phyloP scores from a whole-genome alignment of 2,797 vertebrate genomes.

The Phalloptychus januarius region DNA sequence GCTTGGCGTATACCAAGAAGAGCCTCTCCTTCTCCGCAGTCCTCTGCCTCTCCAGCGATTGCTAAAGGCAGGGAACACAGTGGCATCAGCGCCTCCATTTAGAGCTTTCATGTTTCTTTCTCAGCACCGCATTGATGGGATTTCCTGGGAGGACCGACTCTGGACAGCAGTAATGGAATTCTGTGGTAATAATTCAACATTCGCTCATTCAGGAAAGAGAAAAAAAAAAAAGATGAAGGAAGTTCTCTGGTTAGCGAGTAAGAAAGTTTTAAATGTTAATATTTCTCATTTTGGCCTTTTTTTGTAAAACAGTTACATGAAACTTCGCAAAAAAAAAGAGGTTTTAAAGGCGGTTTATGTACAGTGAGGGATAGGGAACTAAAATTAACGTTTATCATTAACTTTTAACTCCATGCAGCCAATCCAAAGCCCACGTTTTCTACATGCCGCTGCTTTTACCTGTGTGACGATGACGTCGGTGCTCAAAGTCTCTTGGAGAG shows the following conservation, averaged over 20 bases:
- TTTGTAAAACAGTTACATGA: neutral
- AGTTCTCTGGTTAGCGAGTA: no score
- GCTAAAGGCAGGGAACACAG: constrained; percentile 74
- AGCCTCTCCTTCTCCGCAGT: constrained; percentile 93
- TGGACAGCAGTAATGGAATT: constrained; percentile 16
- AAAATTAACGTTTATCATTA: neutral
- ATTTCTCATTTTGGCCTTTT: neutral
- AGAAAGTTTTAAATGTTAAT: neutral
- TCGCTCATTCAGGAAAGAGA: constrained; percentile 24
- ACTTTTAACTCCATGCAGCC: neutral
- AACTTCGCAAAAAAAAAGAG: neutral
- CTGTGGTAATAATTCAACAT: constrained; percentile 18
- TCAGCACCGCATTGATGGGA: neutral
- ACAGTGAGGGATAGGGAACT: neutral
- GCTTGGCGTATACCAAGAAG: constrained; percentile 96
- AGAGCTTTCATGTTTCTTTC: neutral
- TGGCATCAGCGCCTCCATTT: constrained; percentile 6
- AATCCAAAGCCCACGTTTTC: neutral
- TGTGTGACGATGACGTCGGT: constrained; percentile 91
- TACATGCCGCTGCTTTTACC: constrained; percentile 70
- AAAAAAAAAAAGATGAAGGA: constrained; percentile 4
- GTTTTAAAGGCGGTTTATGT: neutral
- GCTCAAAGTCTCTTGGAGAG: constrained; percentile 84
- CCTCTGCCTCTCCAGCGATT: constrained; percentile 91
- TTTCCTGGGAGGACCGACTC: constrained; percentile 8